Conservation (phyloP, 2,113 vertebrate species). For the Lepus europaeus region DNA sequence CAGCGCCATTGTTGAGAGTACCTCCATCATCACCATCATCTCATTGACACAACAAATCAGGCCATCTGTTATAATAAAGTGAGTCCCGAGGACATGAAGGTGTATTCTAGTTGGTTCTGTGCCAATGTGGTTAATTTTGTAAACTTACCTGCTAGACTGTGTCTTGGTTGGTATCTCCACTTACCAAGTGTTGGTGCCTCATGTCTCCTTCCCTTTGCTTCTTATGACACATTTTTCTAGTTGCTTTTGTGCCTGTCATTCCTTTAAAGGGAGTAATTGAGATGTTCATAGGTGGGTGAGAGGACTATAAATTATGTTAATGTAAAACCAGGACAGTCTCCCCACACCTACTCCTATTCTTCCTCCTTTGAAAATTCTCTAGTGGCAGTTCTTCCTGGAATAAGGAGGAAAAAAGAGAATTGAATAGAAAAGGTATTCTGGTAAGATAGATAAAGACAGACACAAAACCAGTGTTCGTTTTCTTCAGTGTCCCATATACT, state of each 20-base stretch:
- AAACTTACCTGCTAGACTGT: background rate
- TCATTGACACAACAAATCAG: conserved; percentile 12
- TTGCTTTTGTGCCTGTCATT: background rate
- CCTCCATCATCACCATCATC: background rate
- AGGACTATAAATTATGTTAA: background rate
- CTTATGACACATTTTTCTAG: background rate
- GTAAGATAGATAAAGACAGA: background rate
- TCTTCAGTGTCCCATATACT: background rate
- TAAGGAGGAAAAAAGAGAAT: background rate
- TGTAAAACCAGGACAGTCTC: background rate
- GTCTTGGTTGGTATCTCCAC: background rate
- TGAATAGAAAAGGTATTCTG: conserved; percentile 13
- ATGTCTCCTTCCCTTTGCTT: background rate
- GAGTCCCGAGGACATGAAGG: background rate
- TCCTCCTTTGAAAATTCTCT: background rate
- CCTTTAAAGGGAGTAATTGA: background rate
- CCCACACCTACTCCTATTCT: background rate
- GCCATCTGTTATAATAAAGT: background rate
- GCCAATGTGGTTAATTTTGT: background rate
- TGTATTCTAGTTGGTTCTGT: background rate
- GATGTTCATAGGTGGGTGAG: background rate
- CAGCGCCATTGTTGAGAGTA: background rate
- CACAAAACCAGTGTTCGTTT: background rate
- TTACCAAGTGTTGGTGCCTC: background rate
- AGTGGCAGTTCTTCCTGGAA: background rate